phyloP scores from a whole-genome alignment of 2,113 vertebrate species.

The Sphyrna mokarran region DNA sequence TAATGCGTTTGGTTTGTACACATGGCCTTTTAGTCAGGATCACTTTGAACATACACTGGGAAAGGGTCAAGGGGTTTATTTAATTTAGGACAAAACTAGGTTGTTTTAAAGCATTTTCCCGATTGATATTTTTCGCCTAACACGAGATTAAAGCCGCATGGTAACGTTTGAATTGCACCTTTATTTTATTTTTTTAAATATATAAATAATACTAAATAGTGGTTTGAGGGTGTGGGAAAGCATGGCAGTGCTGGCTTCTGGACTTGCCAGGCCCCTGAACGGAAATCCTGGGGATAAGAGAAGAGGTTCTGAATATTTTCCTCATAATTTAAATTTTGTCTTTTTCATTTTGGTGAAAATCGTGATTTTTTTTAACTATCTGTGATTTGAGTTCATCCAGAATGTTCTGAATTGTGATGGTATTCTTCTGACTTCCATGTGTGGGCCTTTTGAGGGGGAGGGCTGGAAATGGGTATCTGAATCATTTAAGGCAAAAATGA shows the following conservation, averaged over 20 bases:
- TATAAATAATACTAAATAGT: background rate
- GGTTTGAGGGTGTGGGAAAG: background rate
- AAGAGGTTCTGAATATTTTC: background rate
- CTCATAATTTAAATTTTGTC: background rate
- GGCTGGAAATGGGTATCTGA: background rate
- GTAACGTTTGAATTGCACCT: background rate
- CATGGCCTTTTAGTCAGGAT: conserved; percentile 3
- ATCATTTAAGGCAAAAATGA: background rate
- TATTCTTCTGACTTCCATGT: background rate
- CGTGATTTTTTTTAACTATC: background rate
- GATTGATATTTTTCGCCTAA: background rate
- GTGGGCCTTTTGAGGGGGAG: background rate
- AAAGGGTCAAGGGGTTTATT: background rate
- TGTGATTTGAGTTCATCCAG: background rate
- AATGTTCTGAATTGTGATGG: background rate
- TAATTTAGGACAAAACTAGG: background rate
- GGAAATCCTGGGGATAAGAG: background rate
- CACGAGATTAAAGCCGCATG: background rate
- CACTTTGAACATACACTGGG: conserved; percentile 3
- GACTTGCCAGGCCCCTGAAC: background rate
- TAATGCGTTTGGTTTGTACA: background rate
- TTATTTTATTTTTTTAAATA: background rate
- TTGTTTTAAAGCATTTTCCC: conserved; percentile 17
- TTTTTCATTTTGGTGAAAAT: background rate
- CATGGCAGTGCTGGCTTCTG: background rate